These are phyloP conservation scores for Staurois parvus DNA, from an alignment of 2,797 vertebrate species.

Conservation along the genomic window DNA sequence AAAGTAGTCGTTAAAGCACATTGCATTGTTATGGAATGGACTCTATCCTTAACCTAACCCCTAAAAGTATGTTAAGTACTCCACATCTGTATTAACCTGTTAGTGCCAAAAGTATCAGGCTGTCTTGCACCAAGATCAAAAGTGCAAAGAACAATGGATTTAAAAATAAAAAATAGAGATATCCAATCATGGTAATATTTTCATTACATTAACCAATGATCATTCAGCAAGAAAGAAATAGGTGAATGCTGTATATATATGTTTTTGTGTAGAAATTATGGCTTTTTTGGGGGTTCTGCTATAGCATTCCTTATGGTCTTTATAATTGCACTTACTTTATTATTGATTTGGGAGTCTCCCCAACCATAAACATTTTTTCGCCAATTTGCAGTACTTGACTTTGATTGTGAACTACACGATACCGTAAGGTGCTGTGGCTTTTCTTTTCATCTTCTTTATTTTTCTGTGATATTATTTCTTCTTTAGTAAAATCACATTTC, in stretches of 20 bases:
- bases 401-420: slow-evolving; percentile 81
- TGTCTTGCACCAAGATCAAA: too few relatives aligned
- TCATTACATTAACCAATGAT: background rate
- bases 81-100: too few relatives aligned
- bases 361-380: slow-evolving; percentile 81
- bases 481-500: slow-evolving; percentile 9
- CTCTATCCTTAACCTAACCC: too few relatives aligned
- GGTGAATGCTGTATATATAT: too few relatives aligned
- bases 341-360: slow-evolving; percentile 85
- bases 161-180: background rate
- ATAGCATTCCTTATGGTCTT: background rate
- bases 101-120: too few relatives aligned
- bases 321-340: slow-evolving; percentile 78
- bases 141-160: too few relatives aligned
- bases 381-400: slow-evolving; percentile 73
- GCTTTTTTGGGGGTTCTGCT: background rate
- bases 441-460: background rate
- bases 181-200: background rate
- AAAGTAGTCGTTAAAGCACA: too few relatives aligned
- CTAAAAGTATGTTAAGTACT: too few relatives aligned
- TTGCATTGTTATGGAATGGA: too few relatives aligned
- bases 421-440: background rate
- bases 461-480: slow-evolving; percentile 7
- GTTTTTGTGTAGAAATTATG: background rate
- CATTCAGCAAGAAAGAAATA: background rate